Evolutionary conservation across 1,140 invertebrate species (phyloP).

Genomic region (Xylocopa sonorina): DNA sequence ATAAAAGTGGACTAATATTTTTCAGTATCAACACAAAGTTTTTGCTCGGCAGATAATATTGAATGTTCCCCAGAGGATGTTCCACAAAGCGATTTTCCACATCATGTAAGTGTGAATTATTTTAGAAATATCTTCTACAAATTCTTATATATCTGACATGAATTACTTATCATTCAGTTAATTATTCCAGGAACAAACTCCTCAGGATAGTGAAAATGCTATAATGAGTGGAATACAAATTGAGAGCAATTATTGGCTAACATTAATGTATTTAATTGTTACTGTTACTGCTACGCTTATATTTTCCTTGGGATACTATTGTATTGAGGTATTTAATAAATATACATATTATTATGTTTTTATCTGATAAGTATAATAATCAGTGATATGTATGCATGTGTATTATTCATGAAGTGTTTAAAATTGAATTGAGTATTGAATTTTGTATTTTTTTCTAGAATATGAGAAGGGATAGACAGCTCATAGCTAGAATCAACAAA

Average conservation of each 20-base stretch:
- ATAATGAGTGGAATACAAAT: constrained; percentile 56
- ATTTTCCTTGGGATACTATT: constrained; percentile 90
- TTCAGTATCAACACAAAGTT: constrained; percentile 29
- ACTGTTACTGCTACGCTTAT: constrained; percentile 87
- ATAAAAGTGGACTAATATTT: constrained; percentile 1
- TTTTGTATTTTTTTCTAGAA: constrained; percentile 77
- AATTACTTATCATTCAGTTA: constrained; percentile 19
- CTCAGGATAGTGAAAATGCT: constrained; percentile 61
- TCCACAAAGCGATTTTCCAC: constrained; percentile 9
- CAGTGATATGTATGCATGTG: too few relatives aligned
- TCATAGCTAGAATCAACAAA: constrained; percentile 85
- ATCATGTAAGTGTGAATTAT: constrained; percentile 48
- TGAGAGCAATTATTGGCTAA: constrained; percentile 72
- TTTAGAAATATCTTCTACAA: not conserved
- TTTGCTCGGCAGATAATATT: constrained; percentile 58
- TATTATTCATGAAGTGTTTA: not conserved
- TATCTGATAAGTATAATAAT: too few relatives aligned
- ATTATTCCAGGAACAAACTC: constrained; percentile 53
- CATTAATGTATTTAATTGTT: constrained; percentile 79
- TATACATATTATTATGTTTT: too few relatives aligned
- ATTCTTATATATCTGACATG: not conserved
- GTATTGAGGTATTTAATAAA: constrained; percentile 83
- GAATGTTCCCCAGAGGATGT: constrained; percentile 49
- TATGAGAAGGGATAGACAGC: constrained; percentile 84
- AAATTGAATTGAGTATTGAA: constrained; percentile 9